phyloP scores from a whole-genome alignment of 2,113 vertebrate species.

The Heteronetta atricapilla region DNA sequence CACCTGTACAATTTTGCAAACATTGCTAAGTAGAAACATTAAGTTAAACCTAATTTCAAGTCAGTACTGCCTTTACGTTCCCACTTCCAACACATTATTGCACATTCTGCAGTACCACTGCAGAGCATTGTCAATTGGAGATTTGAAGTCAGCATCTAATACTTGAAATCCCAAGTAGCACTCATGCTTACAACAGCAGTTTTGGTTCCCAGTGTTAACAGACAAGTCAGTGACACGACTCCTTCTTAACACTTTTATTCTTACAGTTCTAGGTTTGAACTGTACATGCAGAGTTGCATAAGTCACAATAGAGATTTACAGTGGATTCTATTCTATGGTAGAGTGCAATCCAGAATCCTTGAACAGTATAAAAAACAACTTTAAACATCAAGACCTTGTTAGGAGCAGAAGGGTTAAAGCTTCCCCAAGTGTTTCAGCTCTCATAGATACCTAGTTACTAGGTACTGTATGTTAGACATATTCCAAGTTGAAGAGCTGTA shows the following conservation, averaged over 20 bases:
- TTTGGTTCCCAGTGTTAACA: neutral
- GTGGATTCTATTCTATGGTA: constrained; percentile 72
- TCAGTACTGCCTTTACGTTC: too few species aligned
- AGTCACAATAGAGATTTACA: constrained; percentile 70
- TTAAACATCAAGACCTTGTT: constrained; percentile 71
- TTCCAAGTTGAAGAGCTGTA: constrained; percentile 52
- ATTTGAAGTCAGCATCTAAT: rapidly evolving
- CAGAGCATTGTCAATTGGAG: rapidly evolving
- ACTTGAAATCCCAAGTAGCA: too few species aligned
- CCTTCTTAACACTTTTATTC: constrained; percentile 73
- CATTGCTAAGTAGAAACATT: rapidly evolving
- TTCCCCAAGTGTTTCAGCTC: constrained; percentile 63
- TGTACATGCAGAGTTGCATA: constrained; percentile 76
- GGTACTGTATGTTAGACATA: constrained; percentile 55
- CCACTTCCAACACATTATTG: neutral
- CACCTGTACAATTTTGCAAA: rapidly evolving
- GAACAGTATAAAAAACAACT: constrained; percentile 67
- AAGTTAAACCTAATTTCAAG: rapidly evolving
- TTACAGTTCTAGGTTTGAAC: constrained; percentile 72
- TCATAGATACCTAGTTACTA: constrained; percentile 70
- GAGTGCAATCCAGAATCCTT: constrained; percentile 70
- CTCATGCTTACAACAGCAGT: rapidly evolving
- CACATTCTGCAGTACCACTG: rapidly evolving
- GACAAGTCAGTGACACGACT: neutral
- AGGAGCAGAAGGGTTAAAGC: constrained; percentile 62